Percentiles rank a stretch among this genome's conserved stretches.
Evolutionary conservation across 2,113 vertebrate species (phyloP).

Genomic region (Rynchops niger): DNA sequence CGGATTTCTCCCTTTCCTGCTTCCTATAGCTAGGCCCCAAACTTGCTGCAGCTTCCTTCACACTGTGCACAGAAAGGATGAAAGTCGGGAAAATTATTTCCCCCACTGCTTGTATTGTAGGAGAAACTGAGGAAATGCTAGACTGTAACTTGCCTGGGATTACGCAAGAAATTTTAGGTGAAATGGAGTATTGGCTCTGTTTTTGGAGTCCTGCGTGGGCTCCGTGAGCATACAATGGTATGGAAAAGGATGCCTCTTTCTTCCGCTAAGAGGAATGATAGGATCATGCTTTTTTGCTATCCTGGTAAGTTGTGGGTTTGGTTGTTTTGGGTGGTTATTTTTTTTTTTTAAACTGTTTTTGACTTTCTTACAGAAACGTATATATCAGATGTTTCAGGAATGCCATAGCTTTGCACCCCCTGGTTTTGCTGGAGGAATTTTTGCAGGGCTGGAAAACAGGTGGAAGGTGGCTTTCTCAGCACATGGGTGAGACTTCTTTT

Average conservation of each 20-base stretch:
- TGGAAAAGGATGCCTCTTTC: background rate
- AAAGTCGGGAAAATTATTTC: background rate
- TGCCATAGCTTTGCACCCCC: background rate
- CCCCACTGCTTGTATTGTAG: background rate
- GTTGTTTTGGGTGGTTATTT: too few relatives aligned
- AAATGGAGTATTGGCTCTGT: background rate
- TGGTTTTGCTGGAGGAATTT: background rate
- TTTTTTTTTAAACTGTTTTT: background rate
- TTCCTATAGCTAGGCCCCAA: background rate
- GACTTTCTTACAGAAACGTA: background rate
- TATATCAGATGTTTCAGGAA: background rate
- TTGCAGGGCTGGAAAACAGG: background rate
- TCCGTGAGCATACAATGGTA: background rate
- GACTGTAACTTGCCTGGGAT: background rate
- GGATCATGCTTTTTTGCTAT: background rate
- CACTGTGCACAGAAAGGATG: background rate
- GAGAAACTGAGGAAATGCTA: background rate
- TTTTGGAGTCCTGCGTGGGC: background rate
- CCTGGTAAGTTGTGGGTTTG: background rate
- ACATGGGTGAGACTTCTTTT: background rate
- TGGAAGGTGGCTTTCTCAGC: background rate
- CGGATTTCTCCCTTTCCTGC: background rate
- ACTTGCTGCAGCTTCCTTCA: background rate
- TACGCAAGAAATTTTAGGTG: background rate
- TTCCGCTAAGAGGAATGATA: background rate